These are phyloP conservation scores for Neodiprion virginianus DNA, from an alignment of 1,140 invertebrate genomes.

Conservation along the genomic window DNA sequence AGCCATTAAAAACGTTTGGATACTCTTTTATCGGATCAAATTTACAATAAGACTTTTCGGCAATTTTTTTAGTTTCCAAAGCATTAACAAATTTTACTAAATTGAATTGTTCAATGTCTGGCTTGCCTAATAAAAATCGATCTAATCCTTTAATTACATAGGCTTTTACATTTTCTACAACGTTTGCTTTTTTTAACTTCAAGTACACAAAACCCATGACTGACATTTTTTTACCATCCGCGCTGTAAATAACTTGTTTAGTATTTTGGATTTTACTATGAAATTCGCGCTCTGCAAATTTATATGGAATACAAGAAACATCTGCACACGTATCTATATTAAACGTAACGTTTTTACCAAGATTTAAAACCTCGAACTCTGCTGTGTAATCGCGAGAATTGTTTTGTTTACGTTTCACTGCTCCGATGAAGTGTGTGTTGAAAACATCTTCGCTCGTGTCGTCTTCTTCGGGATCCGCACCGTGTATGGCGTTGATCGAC, in stretches of 20 bases:
- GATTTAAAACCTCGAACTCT: neutral
- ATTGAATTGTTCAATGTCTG: constrained; percentile 12
- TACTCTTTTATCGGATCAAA: neutral
- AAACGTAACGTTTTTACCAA: constrained; percentile 15
- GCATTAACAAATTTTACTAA: neutral
- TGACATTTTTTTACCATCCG: constrained; percentile 17
- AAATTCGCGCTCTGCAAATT: constrained; percentile 1
- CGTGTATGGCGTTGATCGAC: neutral
- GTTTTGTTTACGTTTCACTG: neutral
- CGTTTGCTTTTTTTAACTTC: neutral
- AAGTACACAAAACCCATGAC: constrained; percentile 2
- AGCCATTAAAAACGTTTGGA: neutral
- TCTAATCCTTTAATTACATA: constrained; percentile 12
- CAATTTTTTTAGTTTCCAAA: neutral
- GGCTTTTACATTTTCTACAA: neutral
- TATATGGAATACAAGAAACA: constrained; percentile 12
- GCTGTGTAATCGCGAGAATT: neutral
- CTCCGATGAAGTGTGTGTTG: neutral
- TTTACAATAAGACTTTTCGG: no score
- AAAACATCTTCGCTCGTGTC: no score
- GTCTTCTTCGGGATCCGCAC: constrained; percentile 9
- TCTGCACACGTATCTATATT: constrained; percentile 26
- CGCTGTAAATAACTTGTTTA: constrained; percentile 17
- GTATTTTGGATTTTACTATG: constrained; percentile 7
- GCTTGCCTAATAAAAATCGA: constrained; percentile 13